Conservation (phyloP, 2,113 vertebrate species). For the Mus pahari region DNA sequence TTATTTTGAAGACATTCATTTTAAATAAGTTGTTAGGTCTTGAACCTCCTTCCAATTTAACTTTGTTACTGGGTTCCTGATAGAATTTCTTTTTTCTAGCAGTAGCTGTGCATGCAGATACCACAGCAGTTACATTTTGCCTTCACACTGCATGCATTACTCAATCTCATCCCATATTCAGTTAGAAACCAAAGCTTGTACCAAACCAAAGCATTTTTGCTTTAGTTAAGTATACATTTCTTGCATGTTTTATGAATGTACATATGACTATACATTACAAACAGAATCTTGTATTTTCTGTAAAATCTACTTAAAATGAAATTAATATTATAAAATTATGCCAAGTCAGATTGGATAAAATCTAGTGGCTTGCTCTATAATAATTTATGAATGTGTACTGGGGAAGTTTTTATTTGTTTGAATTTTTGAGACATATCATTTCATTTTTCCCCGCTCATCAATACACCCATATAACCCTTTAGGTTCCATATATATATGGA, state of each 20-base stretch:
- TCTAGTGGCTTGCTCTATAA: background rate
- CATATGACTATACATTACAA: background rate
- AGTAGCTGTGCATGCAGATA: background rate
- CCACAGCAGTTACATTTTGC: background rate
- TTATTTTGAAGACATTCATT: conserved; percentile 73
- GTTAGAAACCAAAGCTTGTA: background rate
- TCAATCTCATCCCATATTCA: background rate
- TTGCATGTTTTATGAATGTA: background rate
- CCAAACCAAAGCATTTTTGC: background rate
- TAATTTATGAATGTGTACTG: background rate
- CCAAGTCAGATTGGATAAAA: background rate
- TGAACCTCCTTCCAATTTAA: conserved; percentile 64
- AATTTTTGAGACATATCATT: background rate
- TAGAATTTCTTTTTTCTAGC: conserved; percentile 31
- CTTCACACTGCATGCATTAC: background rate
- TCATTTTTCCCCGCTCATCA: background rate
- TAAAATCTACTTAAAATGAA: background rate
- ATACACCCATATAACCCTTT: background rate
- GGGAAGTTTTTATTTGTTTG: background rate
- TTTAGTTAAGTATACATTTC: conserved; percentile 29
- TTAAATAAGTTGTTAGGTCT: conserved; percentile 64
- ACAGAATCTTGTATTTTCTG: background rate
- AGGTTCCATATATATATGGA: background rate
- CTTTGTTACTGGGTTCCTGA: conserved; percentile 15
- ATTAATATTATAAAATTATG: background rate